Evolutionary conservation across 2,113 vertebrate genomes (phyloP).

Genomic region (Hippopotamus amphibius): DNA sequence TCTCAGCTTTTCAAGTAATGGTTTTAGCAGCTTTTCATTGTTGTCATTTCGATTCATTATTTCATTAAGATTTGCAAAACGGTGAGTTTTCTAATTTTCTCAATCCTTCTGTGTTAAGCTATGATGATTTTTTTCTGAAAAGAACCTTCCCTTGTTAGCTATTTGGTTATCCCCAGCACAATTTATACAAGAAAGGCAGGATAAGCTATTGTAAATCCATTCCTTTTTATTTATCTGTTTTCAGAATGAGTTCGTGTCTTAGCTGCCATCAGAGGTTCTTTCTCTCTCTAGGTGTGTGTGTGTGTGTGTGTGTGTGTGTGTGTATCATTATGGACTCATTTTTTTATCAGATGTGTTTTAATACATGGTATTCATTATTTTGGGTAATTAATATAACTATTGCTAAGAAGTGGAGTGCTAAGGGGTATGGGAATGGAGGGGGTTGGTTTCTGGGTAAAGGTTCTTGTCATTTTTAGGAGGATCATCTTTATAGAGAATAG

Average conservation of each 20-base stretch:
- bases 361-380: not conserved
- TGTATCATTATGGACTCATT: not conserved
- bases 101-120: not conserved
- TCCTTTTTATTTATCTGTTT: constrained; percentile 1
- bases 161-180: not conserved
- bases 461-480: constrained; percentile 2
- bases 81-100: not conserved
- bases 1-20: not conserved
- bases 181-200: not conserved
- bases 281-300: not conserved
- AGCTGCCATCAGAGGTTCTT: not conserved
- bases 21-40: constrained; percentile 19
- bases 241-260: not conserved
- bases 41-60: not conserved
- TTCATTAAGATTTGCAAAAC: not conserved
- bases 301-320: not conserved
- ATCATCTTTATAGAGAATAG: not conserved
- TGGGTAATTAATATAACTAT: constrained; percentile 14
- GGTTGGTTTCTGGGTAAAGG: not conserved
- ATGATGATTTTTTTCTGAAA: not conserved
- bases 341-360: not conserved
- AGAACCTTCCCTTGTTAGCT: not conserved
- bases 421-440: not conserved
- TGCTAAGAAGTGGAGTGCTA: not conserved
- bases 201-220: not conserved